Percentiles rank a stretch among this genome's conserved stretches.
phyloP scores from a whole-genome alignment of 2,888 invertebrate species.

The Notocelia uddmanniana region DNA sequence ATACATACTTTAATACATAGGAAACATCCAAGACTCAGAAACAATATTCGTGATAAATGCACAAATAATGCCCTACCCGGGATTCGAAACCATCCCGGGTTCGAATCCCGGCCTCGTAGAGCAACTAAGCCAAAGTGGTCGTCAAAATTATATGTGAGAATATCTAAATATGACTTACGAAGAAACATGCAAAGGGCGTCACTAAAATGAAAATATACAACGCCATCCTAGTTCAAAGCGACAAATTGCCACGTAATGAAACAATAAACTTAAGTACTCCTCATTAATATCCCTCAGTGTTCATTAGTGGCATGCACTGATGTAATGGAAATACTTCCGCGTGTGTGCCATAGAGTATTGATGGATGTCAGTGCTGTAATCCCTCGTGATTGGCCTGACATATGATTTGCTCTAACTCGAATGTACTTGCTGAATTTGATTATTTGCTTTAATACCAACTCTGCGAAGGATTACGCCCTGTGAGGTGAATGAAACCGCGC shows the following conservation, averaged over 20 bases:
- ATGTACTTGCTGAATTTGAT: constrained; percentile 30
- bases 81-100: no score
- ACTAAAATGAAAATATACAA: constrained; percentile 17
- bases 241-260: constrained; percentile 38
- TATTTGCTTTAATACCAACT: constrained; percentile 38
- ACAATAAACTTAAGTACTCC: constrained; percentile 36
- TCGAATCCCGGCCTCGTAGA: no score
- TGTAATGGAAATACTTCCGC: constrained; percentile 32
- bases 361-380: constrained; percentile 18
- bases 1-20: no score
- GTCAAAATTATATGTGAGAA: no score
- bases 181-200: constrained; percentile 16
- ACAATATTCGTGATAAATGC: no score
- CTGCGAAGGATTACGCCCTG: constrained; percentile 35
- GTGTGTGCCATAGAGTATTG: background rate
- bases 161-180: background rate
- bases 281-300: constrained; percentile 47
- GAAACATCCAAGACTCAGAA: no score
- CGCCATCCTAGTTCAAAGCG: constrained; percentile 43
- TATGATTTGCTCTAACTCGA: constrained; percentile 16
- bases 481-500: constrained; percentile 39
- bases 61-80: no score
- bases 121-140: no score
- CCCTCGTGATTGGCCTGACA: constrained; percentile 32
- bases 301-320: constrained; percentile 46